phyloP scores from a whole-genome alignment of 2,797 vertebrate genomes.

The Octomys mimax region DNA sequence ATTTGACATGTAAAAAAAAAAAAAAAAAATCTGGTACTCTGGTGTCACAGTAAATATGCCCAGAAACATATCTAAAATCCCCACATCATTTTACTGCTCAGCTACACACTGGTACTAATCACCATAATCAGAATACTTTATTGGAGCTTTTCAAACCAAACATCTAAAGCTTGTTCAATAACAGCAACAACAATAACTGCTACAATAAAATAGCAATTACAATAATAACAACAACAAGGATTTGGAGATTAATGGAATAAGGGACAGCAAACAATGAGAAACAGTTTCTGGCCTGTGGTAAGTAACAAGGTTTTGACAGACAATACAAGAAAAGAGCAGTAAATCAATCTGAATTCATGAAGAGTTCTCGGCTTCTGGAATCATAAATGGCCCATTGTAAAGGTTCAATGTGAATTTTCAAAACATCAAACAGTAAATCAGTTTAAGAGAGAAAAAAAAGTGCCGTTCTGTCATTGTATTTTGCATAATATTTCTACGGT shows the following conservation, averaged over 20 bases:
- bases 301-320: conserved; percentile 33
- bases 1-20: conserved; percentile 41
- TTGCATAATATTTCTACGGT: not conserved
- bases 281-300: not conserved
- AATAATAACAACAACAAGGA: not conserved
- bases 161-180: conserved; percentile 12
- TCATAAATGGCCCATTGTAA: conserved; percentile 17
- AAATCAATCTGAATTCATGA: conserved; percentile 14
- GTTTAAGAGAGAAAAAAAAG: not conserved
- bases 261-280: not conserved
- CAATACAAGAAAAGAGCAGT: not conserved
- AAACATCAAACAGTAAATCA: not conserved
- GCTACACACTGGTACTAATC: not conserved
- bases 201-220: conserved; percentile 34
- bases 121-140: not conserved
- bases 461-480: not conserved
- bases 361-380: conserved; percentile 23
- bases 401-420: conserved; percentile 23
- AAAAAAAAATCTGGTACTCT: conserved; percentile 1
- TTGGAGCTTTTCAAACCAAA: conserved; percentile 56
- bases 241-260: not conserved
- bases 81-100: not conserved
- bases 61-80: not conserved
- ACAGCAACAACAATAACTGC: not conserved
- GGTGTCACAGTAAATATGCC: not conserved